phyloP scores from a whole-genome alignment of 2,113 vertebrate species.

The Ptilorrhoa leucosticta region DNA sequence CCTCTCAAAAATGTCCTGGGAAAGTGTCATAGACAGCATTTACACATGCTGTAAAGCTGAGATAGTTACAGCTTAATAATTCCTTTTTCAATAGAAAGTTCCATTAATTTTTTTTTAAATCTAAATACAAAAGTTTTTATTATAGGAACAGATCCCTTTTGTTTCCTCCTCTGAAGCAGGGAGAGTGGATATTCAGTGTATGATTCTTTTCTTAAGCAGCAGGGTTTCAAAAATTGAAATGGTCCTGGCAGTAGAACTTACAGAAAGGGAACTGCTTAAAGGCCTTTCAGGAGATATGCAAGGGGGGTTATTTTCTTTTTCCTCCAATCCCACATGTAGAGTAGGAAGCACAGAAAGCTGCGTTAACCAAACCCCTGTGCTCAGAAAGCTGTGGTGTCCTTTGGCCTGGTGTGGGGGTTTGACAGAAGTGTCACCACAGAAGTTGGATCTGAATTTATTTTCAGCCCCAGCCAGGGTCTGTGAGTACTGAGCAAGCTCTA shows the following conservation, averaged over 20 bases:
- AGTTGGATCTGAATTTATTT: background rate
- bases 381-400: background rate
- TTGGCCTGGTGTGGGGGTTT: background rate
- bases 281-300: background rate
- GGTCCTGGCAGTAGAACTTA: background rate
- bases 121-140: background rate
- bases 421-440: background rate
- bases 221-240: background rate
- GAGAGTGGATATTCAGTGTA: background rate
- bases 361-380: background rate
- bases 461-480: background rate
- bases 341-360: background rate
- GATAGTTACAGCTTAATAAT: background rate
- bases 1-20: constrained; percentile 66
- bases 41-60: background rate
- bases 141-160: background rate
- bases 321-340: background rate
- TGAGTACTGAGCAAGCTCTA: background rate
- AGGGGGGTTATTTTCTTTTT: background rate
- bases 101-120: background rate
- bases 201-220: background rate
- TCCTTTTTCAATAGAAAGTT: background rate
- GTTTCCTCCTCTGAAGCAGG: background rate
- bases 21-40: constrained; percentile 48
- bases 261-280: background rate